Evolutionary conservation across 2,797 vertebrate species (phyloP), one percentile per base, ranked within the genome.

Genomic region (Sebastes iracundus): DNA sequence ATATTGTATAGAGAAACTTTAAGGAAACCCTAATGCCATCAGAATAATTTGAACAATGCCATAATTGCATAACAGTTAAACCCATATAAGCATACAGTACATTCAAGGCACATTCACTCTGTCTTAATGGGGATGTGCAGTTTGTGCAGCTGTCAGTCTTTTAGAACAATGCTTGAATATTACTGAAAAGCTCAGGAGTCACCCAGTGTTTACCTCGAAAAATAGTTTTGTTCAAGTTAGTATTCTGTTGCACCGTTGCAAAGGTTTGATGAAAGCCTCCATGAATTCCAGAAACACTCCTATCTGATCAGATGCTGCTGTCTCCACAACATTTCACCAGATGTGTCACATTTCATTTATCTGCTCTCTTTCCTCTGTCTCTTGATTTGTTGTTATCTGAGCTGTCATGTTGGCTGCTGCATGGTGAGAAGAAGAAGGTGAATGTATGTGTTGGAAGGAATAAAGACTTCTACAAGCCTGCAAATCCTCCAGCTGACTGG

Each of bases 391-490:
- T 61, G 38, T 81, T 74, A 81, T 83, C 81, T 64, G 62, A 63
- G 63, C 38, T 78, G 68, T 81, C 81, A 72, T 53, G 42, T 35
- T 71, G 66, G 68, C 18, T 52, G 30, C 35, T 32, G 53, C 60
- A 69, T 5, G 38, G 58, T 22, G 46, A 75, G 67, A 62, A 58
- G 58, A 65, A 60, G 30, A 33, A 25, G 35, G 35, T 28, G 32
- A 79, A 27, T 42, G 67, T 53, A 78, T 56, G 32, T 79, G 71
- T 82, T 58, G 42, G 62, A 83, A 83, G 61, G 64, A 64, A 71
- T 52, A 74, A 75, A 85, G 76, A 74, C 49, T 84, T 67, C 83
- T 79, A 82, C 67, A 87, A 72, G 73, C 62, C 83, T 70, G 58
- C 6, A 72, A 84, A 86, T 81, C 77, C 73, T 80, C 49, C 33